A percentile compares a stretch with the other conserved stretches of the same genome.
Evolutionary conservation across 1,140 invertebrate genomes (phyloP).

Genomic region (Adoxophyes honmai): DNA sequence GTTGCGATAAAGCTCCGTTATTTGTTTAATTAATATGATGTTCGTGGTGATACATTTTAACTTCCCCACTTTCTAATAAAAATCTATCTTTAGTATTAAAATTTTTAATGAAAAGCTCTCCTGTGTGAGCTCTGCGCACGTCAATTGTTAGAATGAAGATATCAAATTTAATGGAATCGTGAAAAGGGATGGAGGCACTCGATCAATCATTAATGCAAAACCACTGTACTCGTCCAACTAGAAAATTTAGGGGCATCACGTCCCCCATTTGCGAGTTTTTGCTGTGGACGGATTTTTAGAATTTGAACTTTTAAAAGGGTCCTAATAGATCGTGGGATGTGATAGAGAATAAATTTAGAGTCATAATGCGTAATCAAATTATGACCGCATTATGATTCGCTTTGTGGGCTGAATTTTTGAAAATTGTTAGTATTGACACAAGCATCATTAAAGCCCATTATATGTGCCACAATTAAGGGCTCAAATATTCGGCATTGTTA

Average conservation of each 20-base stretch:
- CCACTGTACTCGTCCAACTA: slow-evolving; percentile 10
- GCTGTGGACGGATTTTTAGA: slow-evolving; percentile 5
- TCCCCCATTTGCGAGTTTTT: neutral
- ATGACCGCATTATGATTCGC: neutral
- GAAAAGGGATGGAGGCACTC: neutral
- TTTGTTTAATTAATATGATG: slow-evolving; percentile 15
- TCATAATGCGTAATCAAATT: neutral
- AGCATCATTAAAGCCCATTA: neutral
- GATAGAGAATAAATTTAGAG: neutral
- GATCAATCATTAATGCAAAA: slow-evolving; percentile 11
- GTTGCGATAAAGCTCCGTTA: slow-evolving; percentile 19
- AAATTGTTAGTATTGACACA: neutral
- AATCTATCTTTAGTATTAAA: no score
- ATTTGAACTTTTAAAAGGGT: slow-evolving; percentile 3
- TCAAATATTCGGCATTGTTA: slow-evolving; percentile 7
- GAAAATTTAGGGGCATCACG: slow-evolving; percentile 8
- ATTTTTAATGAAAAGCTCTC: no score
- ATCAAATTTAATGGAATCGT: neutral
- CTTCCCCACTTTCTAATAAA: no score
- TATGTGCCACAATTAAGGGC: neutral
- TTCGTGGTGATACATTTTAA: slow-evolving; percentile 20
- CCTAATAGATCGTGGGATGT: slow-evolving; percentile 3
- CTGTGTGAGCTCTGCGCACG: no score
- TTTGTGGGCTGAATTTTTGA: neutral
- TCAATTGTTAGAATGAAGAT: neutral